phyloP scores from a whole-genome alignment of 2,888 invertebrate genomes.

The Mamestra brassicae region DNA sequence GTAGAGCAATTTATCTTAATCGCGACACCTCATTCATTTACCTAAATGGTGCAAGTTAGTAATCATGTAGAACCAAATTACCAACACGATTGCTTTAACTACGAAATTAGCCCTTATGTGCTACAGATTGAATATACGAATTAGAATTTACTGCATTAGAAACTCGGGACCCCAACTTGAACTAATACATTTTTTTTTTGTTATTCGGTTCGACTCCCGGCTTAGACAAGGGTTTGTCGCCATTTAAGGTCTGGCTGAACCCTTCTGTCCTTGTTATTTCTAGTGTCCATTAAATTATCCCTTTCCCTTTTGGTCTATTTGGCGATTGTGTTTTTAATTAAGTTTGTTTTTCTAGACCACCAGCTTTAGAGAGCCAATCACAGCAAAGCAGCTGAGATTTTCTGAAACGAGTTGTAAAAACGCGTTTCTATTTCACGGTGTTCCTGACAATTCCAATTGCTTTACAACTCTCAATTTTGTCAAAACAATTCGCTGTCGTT shows the following conservation, averaged over 20 bases:
- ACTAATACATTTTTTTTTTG: constrained; percentile 64
- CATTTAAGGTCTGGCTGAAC: constrained; percentile 51
- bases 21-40: constrained; percentile 49
- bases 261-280: constrained; percentile 59
- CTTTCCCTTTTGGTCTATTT: constrained; percentile 46
- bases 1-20: constrained; percentile 52
- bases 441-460: background rate
- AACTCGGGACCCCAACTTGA: constrained; percentile 52
- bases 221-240: constrained; percentile 56
- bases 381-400: constrained; percentile 8
- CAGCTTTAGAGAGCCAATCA: constrained; percentile 14
- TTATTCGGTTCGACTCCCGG: constrained; percentile 61
- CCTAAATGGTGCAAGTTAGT: constrained; percentile 54
- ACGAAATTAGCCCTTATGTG: constrained; percentile 58
- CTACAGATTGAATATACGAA: constrained; percentile 55
- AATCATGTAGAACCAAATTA: constrained; percentile 54
- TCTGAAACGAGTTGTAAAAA: constrained; percentile 5
- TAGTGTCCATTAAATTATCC: constrained; percentile 61
- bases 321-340: constrained; percentile 46
- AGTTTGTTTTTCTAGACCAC: constrained; percentile 48
- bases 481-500: background rate
- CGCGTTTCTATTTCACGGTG: background rate
- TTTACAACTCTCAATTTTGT: background rate
- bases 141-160: constrained; percentile 58
- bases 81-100: constrained; percentile 39